Evolutionary conservation across 2,888 invertebrate genomes (phyloP).

Genomic region (Eubasilissa splendida): DNA sequence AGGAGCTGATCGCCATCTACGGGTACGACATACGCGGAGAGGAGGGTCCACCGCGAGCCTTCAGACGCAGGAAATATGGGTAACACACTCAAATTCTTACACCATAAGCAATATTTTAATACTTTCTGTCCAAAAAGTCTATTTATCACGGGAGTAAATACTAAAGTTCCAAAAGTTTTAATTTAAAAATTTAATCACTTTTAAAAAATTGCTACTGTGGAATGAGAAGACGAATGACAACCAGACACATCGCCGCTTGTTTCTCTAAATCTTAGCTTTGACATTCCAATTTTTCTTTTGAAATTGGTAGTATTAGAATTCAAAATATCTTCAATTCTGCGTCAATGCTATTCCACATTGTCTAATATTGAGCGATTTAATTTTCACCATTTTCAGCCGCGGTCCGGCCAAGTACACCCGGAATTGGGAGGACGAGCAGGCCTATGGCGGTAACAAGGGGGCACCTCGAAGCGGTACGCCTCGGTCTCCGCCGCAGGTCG

Average conservation of each 20-base stretch:
- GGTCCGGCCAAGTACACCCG: slow-evolving; percentile 94
- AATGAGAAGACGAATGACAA: too few species aligned
- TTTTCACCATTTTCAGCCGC: slow-evolving; percentile 71
- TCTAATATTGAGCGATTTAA: too few species aligned
- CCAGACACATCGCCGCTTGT: too few species aligned
- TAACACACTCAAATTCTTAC: slow-evolving; percentile 63
- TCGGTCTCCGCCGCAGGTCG: slow-evolving; percentile 59
- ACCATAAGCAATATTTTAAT: neutral
- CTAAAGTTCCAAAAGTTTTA: too few species aligned
- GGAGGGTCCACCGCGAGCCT: slow-evolving; percentile 90
- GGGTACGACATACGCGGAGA: slow-evolving; percentile 96
- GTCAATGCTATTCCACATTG: too few species aligned
- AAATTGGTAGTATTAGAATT: too few species aligned
- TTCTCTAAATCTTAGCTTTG: too few species aligned
- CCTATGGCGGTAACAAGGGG: slow-evolving; percentile 74
- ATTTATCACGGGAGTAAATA: too few species aligned
- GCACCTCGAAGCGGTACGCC: slow-evolving; percentile 60
- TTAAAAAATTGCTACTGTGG: too few species aligned
- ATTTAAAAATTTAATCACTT: too few species aligned
- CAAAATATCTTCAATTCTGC: too few species aligned
- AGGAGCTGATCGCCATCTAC: slow-evolving; percentile 88
- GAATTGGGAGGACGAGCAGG: slow-evolving; percentile 95
- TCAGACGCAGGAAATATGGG: slow-evolving; percentile 91
- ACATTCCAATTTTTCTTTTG: neutral
- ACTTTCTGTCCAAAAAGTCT: too few species aligned